Percentiles rank a stretch among this genome's conserved stretches.
These are phyloP conservation scores for Drosophila trapezifrons DNA, from an alignment of 1,140 invertebrate species.

Conservation along the genomic window DNA sequence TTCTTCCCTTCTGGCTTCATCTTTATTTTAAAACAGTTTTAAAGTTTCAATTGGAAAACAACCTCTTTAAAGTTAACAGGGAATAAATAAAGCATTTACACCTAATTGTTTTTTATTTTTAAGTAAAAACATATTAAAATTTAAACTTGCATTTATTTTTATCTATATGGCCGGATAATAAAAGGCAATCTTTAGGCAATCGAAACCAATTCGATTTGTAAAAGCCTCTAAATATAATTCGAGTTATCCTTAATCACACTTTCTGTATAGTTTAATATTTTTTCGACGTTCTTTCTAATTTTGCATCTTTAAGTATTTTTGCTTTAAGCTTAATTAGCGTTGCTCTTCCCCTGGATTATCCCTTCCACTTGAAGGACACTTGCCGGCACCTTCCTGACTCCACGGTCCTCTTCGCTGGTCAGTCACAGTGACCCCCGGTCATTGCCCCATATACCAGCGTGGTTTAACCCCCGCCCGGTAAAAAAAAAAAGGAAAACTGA, in stretches of 20 bases:
- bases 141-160: no score
- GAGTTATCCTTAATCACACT: no score
- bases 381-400: slow-evolving; percentile 21
- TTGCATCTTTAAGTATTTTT: neutral
- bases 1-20: neutral
- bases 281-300: no score
- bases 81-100: neutral
- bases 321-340: slow-evolving; percentile 23
- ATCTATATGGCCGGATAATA: no score
- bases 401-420: slow-evolving; percentile 6
- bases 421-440: slow-evolving; percentile 35
- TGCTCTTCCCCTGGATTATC: slow-evolving; percentile 6
- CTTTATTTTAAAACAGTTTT: neutral
- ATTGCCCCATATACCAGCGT: slow-evolving; percentile 40
- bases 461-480: neutral
- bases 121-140: no score
- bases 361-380: slow-evolving; percentile 26
- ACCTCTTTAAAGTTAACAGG: neutral
- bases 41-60: neutral
- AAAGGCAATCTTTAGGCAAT: no score
- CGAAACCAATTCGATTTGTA: no score
- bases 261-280: no score
- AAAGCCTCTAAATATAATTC: no score
- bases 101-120: no score
- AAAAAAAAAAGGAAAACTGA: slow-evolving; percentile 4